phyloP scores from a whole-genome alignment of 2,888 invertebrate species.

The Pandemis heparana region DNA sequence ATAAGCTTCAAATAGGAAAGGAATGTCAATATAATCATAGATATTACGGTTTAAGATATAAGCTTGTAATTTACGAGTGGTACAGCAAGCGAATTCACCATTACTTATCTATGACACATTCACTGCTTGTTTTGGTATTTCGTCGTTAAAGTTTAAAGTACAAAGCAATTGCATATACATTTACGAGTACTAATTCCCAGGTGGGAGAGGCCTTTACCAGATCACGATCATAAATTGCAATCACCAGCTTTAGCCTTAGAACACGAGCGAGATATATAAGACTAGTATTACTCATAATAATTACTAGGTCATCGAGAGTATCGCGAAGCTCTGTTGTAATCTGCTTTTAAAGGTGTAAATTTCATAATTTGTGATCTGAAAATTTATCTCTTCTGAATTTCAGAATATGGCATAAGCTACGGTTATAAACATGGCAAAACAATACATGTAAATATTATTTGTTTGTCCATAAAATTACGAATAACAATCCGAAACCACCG shows the following conservation, averaged over 20 bases:
- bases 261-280: constrained; percentile 43
- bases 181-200: constrained; percentile 24
- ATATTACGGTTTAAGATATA: not conserved
- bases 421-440: not conserved
- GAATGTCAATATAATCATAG: not conserved
- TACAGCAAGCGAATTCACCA: not conserved
- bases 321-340: constrained; percentile 23
- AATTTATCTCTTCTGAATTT: too few relatives aligned
- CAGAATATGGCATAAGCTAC: not conserved
- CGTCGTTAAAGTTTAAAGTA: constrained; percentile 1
- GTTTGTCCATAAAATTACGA: constrained; percentile 25
- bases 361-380: not conserved
- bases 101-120: not conserved
- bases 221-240: constrained; percentile 60
- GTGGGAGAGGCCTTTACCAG: constrained; percentile 24
- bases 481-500: constrained; percentile 23
- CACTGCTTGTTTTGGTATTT: constrained; percentile 20
- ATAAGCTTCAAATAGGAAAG: not conserved
- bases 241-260: constrained; percentile 49
- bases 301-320: constrained; percentile 34
- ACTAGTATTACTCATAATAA: constrained; percentile 38
- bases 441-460: constrained; percentile 1
- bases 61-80: not conserved
- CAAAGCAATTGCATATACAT: constrained; percentile 33
- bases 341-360: constrained; percentile 7